Evolutionary conservation across 2,888 invertebrate genomes (phyloP), one percentile per base, ranked within the genome.

Genomic region (Sussaba pulchella): DNA sequence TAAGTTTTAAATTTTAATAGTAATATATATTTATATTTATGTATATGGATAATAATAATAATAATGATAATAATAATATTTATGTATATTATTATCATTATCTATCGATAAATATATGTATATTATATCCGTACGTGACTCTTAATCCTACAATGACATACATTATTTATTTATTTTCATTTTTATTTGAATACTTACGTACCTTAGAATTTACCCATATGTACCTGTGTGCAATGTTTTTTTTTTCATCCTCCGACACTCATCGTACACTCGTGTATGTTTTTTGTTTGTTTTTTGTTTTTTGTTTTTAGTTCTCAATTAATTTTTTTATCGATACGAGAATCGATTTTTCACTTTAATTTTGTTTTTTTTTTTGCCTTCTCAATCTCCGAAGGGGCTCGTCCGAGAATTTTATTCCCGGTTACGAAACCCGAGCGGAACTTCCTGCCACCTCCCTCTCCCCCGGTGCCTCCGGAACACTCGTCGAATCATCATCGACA

Each of bases 131-230:
- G 59, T 74, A 78, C 57, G 69, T 81, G 74, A 66, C 69, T 64
- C 67, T 78, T 66, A 73, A 50, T 43, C 57, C 61, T 67, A 75
- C 26, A 70, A 78, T 79, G 78, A 83, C 78, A 72, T 81, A 82
- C 75, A 79, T 81, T 73, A 21, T 57, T 10, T 72, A 45, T 61
- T 17, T 41, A 36, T 73, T 41, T 31, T 64, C 67, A 45, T 69
- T 64, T 63, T 81, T 54, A 64, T 39, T 47, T 71, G 17, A 74
- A 78, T 81, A 75, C 82, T 81, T 83, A 83, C 79, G 82, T 82
- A 84, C 78, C 72, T 81, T 83, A 81, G 63, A 78, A 77, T 61
- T 74, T 80, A 78, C 80, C 82, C 82, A 84, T 82, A 82, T 82
- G 83, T 82, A 79, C 79, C 80, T 82, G 81, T 83, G 79, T 78